Evolutionary conservation across 2,888 invertebrate species (phyloP).

Genomic region (Oscheius myriophilus): DNA sequence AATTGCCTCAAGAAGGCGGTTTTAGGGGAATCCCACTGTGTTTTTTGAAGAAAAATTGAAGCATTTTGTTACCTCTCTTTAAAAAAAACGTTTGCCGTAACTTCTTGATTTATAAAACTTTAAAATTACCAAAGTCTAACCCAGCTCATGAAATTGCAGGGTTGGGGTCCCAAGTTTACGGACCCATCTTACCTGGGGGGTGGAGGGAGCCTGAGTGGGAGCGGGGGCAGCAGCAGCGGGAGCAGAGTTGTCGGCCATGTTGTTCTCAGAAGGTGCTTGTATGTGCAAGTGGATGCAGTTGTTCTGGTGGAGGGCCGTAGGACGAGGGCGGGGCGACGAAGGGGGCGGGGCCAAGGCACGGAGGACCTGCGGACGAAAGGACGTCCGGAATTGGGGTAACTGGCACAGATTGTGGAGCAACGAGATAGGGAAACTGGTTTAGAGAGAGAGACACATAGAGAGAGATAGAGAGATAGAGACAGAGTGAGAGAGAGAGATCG

Average conservation of each 20-base stretch:
- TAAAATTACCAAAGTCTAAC: no score
- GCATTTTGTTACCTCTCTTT: no score
- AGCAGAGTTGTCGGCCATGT: conserved; percentile 13
- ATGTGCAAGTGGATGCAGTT: conserved; percentile 1
- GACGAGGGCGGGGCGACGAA: conserved; percentile 1
- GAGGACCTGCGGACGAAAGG: no score
- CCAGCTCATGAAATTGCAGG: no score
- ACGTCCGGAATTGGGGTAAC: background rate
- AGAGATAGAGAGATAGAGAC: background rate
- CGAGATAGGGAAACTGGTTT: background rate
- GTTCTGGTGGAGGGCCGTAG: background rate
- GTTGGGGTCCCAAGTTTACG: no score
- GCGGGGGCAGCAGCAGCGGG: conserved; percentile 29
- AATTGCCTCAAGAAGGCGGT: conserved; percentile 1
- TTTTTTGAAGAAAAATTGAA: no score
- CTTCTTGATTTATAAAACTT: no score
- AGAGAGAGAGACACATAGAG: background rate
- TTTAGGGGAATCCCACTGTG: no score
- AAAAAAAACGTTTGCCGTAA: no score
- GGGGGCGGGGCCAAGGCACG: background rate
- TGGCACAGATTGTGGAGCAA: background rate
- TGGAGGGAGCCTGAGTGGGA: conserved; percentile 42
- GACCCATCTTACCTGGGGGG: conserved; percentile 41
- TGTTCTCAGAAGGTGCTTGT: conserved; percentile 1
- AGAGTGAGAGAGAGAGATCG: background rate